Conservation (phyloP, 2,113 vertebrate genomes). For the Petrocephalus microphthalmus region DNA sequence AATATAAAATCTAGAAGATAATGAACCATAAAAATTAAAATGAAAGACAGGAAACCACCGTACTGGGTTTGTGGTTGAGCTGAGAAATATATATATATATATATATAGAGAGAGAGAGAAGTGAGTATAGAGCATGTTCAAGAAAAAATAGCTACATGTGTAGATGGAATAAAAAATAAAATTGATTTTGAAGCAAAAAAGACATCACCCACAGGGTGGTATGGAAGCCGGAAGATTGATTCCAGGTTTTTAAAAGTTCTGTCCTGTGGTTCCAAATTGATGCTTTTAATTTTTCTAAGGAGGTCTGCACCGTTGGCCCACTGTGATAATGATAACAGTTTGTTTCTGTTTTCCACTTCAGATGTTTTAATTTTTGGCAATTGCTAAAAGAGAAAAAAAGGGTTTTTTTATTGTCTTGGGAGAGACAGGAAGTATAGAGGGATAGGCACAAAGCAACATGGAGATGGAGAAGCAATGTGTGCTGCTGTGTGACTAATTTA, state of each 20-base stretch:
- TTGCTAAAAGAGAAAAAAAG: not conserved
- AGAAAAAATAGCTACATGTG: not conserved
- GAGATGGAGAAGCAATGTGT: not conserved
- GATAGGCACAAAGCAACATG: not conserved
- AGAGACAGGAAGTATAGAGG: not conserved
- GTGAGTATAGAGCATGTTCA: not conserved
- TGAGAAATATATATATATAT: not conserved
- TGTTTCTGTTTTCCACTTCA: slow-evolving; percentile 5
- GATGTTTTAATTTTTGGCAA: not conserved
- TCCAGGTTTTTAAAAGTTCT: slow-evolving; percentile 10
- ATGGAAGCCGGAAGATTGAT: not conserved
- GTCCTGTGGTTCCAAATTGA: slow-evolving; percentile 10
- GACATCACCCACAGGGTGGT: not conserved
- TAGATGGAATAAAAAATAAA: not conserved
- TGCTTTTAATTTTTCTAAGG: slow-evolving; percentile 8
- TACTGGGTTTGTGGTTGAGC: not conserved
- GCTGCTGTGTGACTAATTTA: not conserved
- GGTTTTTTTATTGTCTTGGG: not conserved
- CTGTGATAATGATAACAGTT: slow-evolving; percentile 5
- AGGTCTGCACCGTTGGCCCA: not conserved
- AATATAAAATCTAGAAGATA: not conserved
- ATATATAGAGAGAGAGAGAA: not conserved
- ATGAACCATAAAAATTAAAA: not conserved
- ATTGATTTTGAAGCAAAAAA: not conserved
- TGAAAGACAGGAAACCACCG: not conserved